Evolutionary conservation across 2,888 invertebrate species (phyloP).

Genomic region (Chelonus formosanus): DNA sequence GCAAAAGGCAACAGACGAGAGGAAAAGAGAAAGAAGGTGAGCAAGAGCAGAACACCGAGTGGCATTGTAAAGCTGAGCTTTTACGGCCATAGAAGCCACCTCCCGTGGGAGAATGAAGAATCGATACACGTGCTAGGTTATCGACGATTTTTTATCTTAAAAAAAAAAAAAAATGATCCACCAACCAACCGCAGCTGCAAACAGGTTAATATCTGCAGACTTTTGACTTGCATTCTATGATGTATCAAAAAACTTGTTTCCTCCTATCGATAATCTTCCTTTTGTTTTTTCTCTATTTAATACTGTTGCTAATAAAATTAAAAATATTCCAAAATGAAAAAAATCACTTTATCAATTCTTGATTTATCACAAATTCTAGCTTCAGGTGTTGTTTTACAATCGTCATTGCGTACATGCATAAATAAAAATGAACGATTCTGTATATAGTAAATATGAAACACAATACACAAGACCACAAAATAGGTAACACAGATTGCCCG

Average conservation of each 20-base stretch:
- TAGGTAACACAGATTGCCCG: neutral
- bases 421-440: too few species aligned
- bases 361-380: too few species aligned
- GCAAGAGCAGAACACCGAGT: conserved; percentile 1
- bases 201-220: conserved; percentile 22
- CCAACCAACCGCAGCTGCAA: conserved; percentile 15
- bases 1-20: neutral
- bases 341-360: too few species aligned
- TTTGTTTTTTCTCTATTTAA: too few species aligned
- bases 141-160: conserved; percentile 19
- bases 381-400: too few species aligned
- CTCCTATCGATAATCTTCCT: too few species aligned
- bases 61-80: conserved; percentile 31
- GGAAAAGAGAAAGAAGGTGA: conserved; percentile 11
- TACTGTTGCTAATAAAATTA: too few species aligned
- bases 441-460: too few species aligned
- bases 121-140: conserved; percentile 28
- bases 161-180: conserved; percentile 7
- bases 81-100: conserved; percentile 21
- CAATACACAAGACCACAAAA: neutral
- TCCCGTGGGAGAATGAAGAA: conserved; percentile 20
- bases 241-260: neutral
- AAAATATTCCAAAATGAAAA: too few species aligned
- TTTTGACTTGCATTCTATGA: conserved; percentile 2
- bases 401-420: too few species aligned